These are phyloP conservation scores for Esox niger DNA, from an alignment of 2,113 vertebrate species.

Conservation along the genomic window DNA sequence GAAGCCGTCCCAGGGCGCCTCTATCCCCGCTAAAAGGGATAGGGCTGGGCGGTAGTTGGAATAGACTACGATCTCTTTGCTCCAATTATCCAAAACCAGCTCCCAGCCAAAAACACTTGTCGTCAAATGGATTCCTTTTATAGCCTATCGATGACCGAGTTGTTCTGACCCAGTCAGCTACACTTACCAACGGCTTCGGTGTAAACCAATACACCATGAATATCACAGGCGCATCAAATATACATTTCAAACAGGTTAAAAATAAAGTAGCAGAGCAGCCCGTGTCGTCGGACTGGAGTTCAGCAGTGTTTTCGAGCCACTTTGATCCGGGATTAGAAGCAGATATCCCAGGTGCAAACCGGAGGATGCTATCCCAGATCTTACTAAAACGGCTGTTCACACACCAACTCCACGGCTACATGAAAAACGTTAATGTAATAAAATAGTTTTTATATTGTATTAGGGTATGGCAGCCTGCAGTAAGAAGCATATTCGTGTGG, in stretches of 20 bases:
- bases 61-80: constrained; percentile 18
- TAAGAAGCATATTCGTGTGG: background rate
- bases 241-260: constrained; percentile 66
- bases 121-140: constrained; percentile 10
- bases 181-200: constrained; percentile 5
- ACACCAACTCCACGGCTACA: background rate
- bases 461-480: background rate
- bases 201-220: constrained; percentile 60
- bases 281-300: constrained; percentile 51
- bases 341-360: constrained; percentile 36
- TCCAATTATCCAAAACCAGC: constrained; percentile 12
- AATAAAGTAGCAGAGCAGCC: constrained; percentile 53
- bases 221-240: constrained; percentile 64
- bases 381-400: constrained; percentile 15
- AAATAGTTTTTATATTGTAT: background rate
- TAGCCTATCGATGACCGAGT: constrained; percentile 21
- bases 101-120: constrained; percentile 21
- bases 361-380: constrained; percentile 24
- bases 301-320: constrained; percentile 48
- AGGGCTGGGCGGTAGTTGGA: constrained; percentile 21
- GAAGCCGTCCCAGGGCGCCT: constrained; percentile 47
- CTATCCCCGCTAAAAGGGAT: constrained; percentile 34
- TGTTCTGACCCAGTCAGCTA: constrained; percentile 25
- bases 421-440: background rate
- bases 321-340: constrained; percentile 16